These are phyloP conservation scores for Coenobita brevimanus DNA, from an alignment of 1,140 invertebrate genomes.

Conservation along the genomic window DNA sequence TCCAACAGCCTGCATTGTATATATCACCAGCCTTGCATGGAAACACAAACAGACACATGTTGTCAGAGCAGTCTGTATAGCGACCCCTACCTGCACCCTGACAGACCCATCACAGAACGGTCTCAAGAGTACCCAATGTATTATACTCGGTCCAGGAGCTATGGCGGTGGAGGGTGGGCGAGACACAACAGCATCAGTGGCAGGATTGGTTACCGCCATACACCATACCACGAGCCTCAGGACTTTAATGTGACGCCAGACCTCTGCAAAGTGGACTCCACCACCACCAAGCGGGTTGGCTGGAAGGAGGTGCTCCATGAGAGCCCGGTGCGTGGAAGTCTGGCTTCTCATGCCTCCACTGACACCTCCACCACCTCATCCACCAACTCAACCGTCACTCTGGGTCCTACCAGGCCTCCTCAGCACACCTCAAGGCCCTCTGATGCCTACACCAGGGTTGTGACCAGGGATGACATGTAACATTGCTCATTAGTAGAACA, in stretches of 20 bases:
- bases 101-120: not conserved
- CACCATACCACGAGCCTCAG: not conserved
- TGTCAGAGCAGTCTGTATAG: not conserved
- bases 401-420: constrained; percentile 30
- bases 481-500: too few species aligned
- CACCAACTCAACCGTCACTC: constrained; percentile 33
- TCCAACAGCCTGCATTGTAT: constrained; percentile 25
- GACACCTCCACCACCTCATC: constrained; percentile 46
- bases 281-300: constrained; percentile 39
- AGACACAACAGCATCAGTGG: constrained; percentile 46
- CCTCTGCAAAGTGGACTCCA: not conserved
- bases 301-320: constrained; percentile 47
- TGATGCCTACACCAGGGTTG: too few species aligned
- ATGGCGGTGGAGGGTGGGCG: not conserved
- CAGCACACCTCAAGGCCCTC: not conserved
- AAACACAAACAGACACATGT: constrained; percentile 9
- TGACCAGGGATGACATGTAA: too few species aligned
- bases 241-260: too few species aligned
- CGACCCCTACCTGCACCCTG: not conserved
- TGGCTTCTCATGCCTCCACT: constrained; percentile 27
- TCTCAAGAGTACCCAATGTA: constrained; percentile 40
- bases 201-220: not conserved
- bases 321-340: constrained; percentile 1
- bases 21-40: not conserved
- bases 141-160: constrained; percentile 22